Evolutionary conservation across 1,140 invertebrate species (phyloP).

Genomic region (Colletes gigas): DNA sequence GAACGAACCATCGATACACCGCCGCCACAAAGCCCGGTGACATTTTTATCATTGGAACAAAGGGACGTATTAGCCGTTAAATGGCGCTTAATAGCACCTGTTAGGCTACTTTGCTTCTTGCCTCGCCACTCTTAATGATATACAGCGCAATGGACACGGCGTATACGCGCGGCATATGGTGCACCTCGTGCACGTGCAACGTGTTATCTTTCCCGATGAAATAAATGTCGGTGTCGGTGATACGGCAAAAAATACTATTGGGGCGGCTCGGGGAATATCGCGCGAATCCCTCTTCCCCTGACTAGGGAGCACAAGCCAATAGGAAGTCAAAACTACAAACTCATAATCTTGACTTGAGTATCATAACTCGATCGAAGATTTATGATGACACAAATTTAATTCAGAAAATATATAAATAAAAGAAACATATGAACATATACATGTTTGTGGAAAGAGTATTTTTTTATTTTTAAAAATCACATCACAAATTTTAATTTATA

Average conservation of each 20-base stretch:
- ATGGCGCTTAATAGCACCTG: slow-evolving; percentile 34
- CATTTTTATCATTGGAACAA: slow-evolving; percentile 30
- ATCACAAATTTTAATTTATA: too few relatives aligned
- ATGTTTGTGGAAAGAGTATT: too few relatives aligned
- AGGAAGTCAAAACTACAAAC: too few relatives aligned
- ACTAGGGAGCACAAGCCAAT: too few relatives aligned
- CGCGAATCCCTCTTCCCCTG: too few relatives aligned
- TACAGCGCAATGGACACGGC: slow-evolving; percentile 6
- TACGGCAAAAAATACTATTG: neutral
- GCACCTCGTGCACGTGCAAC: neutral
- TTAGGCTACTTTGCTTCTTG: slow-evolving; percentile 5
- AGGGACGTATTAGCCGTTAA: slow-evolving; percentile 32
- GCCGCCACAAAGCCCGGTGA: neutral
- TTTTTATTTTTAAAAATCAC: too few relatives aligned
- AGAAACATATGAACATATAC: too few relatives aligned
- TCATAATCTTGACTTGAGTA: too few relatives aligned
- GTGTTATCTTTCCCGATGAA: neutral
- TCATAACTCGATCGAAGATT: too few relatives aligned
- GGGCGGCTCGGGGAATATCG: neutral
- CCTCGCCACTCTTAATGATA: slow-evolving; percentile 14
- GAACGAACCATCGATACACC: neutral
- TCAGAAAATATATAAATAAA: too few relatives aligned
- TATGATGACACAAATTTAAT: too few relatives aligned
- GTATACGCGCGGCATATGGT: slow-evolving; percentile 25
- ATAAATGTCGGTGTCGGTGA: neutral